Evolutionary conservation across 2,113 vertebrate genomes (phyloP).

Genomic region (Paratilapia polleni): DNA sequence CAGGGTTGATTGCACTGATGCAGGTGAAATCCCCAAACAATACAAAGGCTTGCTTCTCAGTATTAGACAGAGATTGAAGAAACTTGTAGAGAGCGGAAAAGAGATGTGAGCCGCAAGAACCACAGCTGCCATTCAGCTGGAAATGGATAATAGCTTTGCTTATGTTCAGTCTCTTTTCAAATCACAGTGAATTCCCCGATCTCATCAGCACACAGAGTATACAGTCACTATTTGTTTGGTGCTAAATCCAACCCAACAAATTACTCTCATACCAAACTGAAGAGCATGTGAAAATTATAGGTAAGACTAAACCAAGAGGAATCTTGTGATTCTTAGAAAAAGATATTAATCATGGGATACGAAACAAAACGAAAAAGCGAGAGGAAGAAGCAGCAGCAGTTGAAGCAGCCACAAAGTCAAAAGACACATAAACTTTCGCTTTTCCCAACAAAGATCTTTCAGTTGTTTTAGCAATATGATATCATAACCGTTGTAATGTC

Average conservation of each 20-base stretch:
- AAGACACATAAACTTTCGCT: constrained; percentile 53
- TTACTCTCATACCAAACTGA: background rate
- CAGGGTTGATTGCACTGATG: constrained; percentile 70
- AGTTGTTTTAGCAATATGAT: constrained; percentile 11
- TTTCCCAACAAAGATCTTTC: background rate
- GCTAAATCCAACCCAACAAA: background rate
- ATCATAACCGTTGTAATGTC: background rate
- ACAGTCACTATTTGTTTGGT: constrained; percentile 19
- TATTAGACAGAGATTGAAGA: constrained; percentile 12
- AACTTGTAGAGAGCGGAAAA: constrained; percentile 13
- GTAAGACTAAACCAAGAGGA: constrained; percentile 1
- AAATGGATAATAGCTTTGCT: constrained; percentile 42
- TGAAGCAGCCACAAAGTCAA: constrained; percentile 31
- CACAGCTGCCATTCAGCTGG: constrained; percentile 48
- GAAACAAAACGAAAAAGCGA: background rate
- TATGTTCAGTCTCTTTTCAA: constrained; percentile 47
- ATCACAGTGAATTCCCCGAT: constrained; percentile 32
- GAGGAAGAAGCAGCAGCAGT: background rate
- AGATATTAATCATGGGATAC: background rate
- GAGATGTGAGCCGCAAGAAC: constrained; percentile 50
- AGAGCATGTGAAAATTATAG: background rate
- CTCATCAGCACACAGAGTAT: background rate
- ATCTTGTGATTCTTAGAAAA: background rate
- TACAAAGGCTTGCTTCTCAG: constrained; percentile 29
- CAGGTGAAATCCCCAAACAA: constrained; percentile 82